A percentile compares a stretch with the other conserved stretches of the same genome.
Conservation (phyloP, 1,140 invertebrate species). For the Alviniconcha marisindica region DNA sequence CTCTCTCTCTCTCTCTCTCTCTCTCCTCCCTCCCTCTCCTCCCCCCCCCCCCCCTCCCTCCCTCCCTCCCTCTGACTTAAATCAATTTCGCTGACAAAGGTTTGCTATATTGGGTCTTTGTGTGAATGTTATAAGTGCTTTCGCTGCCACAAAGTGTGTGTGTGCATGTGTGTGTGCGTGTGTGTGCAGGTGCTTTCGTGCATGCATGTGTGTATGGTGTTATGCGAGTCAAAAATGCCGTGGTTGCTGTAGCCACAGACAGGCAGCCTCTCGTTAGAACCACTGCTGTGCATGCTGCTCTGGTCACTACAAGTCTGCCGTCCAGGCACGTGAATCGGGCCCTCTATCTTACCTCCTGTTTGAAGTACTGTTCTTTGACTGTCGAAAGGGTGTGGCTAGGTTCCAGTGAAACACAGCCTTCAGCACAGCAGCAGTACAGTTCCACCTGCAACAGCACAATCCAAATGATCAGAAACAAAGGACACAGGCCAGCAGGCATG, state of each 20-base stretch:
- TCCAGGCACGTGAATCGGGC: too few species aligned
- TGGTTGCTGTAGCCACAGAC: too few species aligned
- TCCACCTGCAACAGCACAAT: slow-evolving; percentile 39
- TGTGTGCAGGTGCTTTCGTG: too few species aligned
- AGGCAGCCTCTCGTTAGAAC: too few species aligned
- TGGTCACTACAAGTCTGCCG: too few species aligned
- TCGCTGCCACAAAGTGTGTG: neutral
- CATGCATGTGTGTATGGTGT: too few species aligned
- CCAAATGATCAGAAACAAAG: neutral
- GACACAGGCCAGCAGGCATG: too few species aligned
- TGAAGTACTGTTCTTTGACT: slow-evolving; percentile 30
- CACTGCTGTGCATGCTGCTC: too few species aligned
- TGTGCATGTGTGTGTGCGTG: neutral
- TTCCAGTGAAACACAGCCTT: slow-evolving; percentile 27
- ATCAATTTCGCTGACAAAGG: neutral
- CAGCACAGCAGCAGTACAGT: slow-evolving; percentile 25
- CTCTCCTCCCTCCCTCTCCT: neutral
- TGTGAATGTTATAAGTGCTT: too few species aligned
- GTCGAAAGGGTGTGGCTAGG: slow-evolving; percentile 12
- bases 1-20: neutral
- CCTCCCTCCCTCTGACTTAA: neutral
- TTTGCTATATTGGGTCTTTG: too few species aligned
- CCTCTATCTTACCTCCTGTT: slow-evolving; percentile 26
- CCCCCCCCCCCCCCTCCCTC: neutral
- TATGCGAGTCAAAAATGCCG: too few species aligned